Base-by-base conservation (phyloP, 2,797 vertebrate genomes). In the Rachycentron canadum region DNA sequence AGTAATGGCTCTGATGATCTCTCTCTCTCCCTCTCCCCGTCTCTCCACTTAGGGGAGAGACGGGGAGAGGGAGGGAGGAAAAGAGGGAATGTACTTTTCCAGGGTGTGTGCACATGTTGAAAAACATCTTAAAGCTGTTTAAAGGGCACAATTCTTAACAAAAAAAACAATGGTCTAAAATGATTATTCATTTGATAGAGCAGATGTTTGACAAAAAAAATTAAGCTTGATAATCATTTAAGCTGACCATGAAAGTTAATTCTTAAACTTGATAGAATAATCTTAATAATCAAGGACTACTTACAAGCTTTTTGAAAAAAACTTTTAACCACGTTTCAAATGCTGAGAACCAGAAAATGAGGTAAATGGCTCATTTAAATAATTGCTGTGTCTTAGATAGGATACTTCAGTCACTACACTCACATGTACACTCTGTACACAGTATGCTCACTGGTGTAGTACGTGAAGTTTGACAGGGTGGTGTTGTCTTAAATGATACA, bases 1-100 rank as follows among this genome's bases (percentile, higher is more conserved):
- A 65, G 83, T 94, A 94, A 92, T 93, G 91, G 91, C 87, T 91
- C 87, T 86, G 89, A 92, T 94, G 85, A 93, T 92, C 90, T 86
- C 76, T 78, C 47, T 76, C 41, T 81, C 63, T 74, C 80, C 9
- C 10, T 78, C 84, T 88, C 79, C 79, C 76, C 74, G 69, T 89
- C 83, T 88, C 81, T 84, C 78, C 87, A 91, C 87, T 91, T 89
- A 90, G 6, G 6, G 34, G 9, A 36, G 9, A 36, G 34, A 36
- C 9, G 7, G 43, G 43, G 43, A 47, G 43, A 3, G 43, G 19
- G 43, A 21, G 41, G n/a, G n/a, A n/a, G n/a, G n/a, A n/a, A n/a
- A n/a, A 19, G 16, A 17, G 41, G 17, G 43, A 21, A 9, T 47
- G 43, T 47, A 71, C 41, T 69, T 14, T 68, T 23, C n/a, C 23